Evolutionary conservation across 1,140 invertebrate genomes (phyloP).

Genomic region (Pristionchus pacificus): DNA sequence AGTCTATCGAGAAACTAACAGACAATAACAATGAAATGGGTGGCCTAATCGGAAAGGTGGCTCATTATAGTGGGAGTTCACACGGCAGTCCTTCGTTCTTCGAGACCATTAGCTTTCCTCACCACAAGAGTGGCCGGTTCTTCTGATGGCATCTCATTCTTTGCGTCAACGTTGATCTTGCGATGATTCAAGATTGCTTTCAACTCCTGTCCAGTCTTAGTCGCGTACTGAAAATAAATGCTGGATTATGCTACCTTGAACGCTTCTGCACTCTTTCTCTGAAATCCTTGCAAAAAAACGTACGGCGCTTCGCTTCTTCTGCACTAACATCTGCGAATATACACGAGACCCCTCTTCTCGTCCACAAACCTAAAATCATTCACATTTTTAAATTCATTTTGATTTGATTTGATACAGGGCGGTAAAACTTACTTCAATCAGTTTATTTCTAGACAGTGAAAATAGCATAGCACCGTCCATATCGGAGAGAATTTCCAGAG

Average conservation of each 20-base stretch:
- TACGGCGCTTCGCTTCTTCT: constrained; percentile 36
- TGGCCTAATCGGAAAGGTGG: neutral
- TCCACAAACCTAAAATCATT: constrained; percentile 26
- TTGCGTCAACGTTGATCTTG: constrained; percentile 29
- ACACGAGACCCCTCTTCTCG: constrained; percentile 31
- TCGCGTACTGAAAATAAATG: constrained; percentile 30
- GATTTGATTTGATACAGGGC: neutral
- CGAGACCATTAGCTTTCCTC: neutral
- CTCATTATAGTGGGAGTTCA: no score
- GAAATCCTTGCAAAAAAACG: constrained; percentile 18
- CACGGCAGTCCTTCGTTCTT: no score
- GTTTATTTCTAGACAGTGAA: constrained; percentile 25
- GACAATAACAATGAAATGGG: neutral
- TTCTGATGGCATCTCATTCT: constrained; percentile 28
- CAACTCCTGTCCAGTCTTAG: constrained; percentile 25
- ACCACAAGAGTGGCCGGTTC: constrained; percentile 22
- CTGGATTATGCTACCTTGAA: neutral
- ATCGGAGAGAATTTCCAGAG: constrained; percentile 32
- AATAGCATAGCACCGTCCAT: constrained; percentile 35
- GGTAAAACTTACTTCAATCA: constrained; percentile 12
- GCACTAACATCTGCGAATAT: constrained; percentile 35
- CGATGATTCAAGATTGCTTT: constrained; percentile 34
- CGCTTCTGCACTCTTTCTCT: neutral
- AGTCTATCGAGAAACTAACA: no score
- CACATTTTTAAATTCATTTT: neutral